Conservation (phyloP, 2,113 vertebrate genomes). For the Trochalopteron elliotii region DNA sequence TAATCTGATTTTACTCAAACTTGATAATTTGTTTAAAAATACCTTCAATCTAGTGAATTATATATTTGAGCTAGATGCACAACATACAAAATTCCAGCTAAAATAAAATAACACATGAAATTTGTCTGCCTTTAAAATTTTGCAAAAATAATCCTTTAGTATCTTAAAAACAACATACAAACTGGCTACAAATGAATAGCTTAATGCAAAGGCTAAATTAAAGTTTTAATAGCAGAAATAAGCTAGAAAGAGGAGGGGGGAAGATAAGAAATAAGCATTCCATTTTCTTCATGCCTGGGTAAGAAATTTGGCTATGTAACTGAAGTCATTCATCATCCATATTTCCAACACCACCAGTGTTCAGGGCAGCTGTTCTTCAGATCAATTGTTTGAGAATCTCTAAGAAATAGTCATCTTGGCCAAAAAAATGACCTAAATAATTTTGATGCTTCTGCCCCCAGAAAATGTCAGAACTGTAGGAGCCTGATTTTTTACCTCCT, state of each 20-base stretch:
- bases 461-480: neutral
- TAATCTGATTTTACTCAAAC: neutral
- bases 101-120: neutral
- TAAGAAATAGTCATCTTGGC: neutral
- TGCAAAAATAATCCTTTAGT: constrained; percentile 6
- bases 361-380: constrained; percentile 40
- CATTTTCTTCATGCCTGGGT: constrained; percentile 72
- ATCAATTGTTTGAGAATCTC: neutral
- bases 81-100: neutral
- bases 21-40: neutral
- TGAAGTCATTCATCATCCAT: constrained; percentile 71
- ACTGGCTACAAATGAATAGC: constrained; percentile 15
- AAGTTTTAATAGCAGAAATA: constrained; percentile 27
- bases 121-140: neutral
- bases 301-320: constrained; percentile 71
- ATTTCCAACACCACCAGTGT: constrained; percentile 43
- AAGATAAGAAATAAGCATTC: constrained; percentile 36
- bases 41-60: neutral
- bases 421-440: constrained; percentile 10
- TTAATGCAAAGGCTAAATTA: neutral
- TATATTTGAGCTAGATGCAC: neutral
- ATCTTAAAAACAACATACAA: constrained; percentile 1
- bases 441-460: constrained; percentile 19
- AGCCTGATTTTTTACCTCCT: neutral
- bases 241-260: neutral